Evolutionary conservation across 2,797 vertebrate genomes (phyloP).

Genomic region (Crypturellus tataupa): DNA sequence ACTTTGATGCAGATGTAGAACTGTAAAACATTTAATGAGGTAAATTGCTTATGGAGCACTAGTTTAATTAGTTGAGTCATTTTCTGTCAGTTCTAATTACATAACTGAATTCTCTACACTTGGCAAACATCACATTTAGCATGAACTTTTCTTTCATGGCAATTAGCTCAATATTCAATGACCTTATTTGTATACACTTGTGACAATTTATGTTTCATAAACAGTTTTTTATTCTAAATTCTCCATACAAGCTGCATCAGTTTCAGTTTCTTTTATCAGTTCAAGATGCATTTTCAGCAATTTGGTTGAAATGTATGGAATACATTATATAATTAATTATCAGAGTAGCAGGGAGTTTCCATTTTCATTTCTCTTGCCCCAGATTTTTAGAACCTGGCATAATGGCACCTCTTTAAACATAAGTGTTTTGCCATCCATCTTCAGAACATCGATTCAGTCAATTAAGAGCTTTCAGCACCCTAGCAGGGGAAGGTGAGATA

Average conservation of each 20-base stretch:
- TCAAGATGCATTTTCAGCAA: background rate
- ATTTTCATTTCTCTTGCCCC: background rate
- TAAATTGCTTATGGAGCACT: constrained; percentile 65
- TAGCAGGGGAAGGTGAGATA: background rate
- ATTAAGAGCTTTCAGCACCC: background rate
- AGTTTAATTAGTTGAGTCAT: constrained; percentile 73
- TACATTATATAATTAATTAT: background rate
- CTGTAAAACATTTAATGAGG: constrained; percentile 70
- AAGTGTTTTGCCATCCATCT: background rate
- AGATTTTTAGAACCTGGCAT: background rate
- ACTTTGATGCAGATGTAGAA: constrained; percentile 67
- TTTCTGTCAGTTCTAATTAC: constrained; percentile 74
- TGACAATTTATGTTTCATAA: constrained; percentile 45
- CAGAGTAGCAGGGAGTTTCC: background rate
- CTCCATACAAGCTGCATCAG: background rate
- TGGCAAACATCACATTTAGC: constrained; percentile 54
- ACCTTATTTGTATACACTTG: constrained; percentile 36
- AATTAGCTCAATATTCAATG: constrained; percentile 46
- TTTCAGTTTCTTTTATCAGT: background rate
- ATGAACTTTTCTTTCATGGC: constrained; percentile 42
- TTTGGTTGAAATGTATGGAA: background rate
- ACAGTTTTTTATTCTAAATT: constrained; percentile 31
- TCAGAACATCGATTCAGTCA: background rate
- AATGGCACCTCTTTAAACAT: background rate
- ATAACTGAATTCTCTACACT: constrained; percentile 53